Base-by-base conservation (phyloP, 2,797 vertebrate genomes). In the Amazonetta brasiliensis region DNA sequence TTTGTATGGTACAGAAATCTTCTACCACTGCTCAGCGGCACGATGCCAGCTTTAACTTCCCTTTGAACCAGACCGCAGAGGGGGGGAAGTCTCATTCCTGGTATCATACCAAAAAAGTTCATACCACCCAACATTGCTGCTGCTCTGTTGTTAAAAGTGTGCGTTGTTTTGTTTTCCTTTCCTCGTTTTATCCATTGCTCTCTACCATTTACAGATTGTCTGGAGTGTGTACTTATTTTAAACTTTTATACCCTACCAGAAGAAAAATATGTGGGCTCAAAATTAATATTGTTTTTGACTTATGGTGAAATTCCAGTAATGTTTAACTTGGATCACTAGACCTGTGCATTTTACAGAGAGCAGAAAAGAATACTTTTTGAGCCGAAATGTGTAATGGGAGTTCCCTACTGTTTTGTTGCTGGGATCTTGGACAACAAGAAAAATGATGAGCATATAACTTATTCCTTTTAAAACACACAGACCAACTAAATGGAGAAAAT, bases 261-360 rank as follows among this genome's bases (percentile, higher is more conserved):
- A 97, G 95, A 97, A 98, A 98, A 98, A 98, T 97, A 97, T 96
- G 95, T 95, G 96, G 97, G 95, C 95, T 97, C 95, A 97, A 97
- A 98, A 97, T 98, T 97, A 98, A 98, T 98, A 98, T 98, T 98
- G 96, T 95, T 98, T 98, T 98, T 98, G 97, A 98, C 97, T 98
- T 98, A 98, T 93, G 96, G 97, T 97, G 97, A 98, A 98, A 98
- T 98, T 98, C 98, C 97, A 98, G 94, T 97, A 97, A 97, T 98
- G 98, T 98, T 98, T 98, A 96, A 97, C 97, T 98, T 98, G 98
- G 98, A 98, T 96, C 94, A 93, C 94, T 80, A 86, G 88, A 94
- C 91, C 89, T 92, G 92, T 1, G 35, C 71, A 21, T 96, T 97
- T 96, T 97, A 96, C 95, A 81, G 91, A 95, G 81, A 97, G 89